Base-by-base conservation (phyloP, 2,888 invertebrate genomes). In the Metellina segmentata region DNA sequence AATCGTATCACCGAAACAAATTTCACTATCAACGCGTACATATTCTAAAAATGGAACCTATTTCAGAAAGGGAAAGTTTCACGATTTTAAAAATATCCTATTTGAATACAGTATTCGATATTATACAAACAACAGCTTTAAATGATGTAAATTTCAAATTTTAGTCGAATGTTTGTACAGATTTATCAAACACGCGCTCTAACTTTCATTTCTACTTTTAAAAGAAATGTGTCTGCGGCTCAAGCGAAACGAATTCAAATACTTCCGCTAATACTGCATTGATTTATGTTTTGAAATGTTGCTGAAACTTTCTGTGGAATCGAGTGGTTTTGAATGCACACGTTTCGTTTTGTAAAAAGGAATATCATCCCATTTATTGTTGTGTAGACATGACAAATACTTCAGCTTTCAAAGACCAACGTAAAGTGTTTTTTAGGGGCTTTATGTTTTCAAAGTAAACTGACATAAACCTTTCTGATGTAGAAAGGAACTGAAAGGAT, bases 351-450 rank as follows among this genome's bases (percentile, higher is more conserved):
- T 61, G 85, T 48, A 13, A 82, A 52, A 71, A 71, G 13, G 34
- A 79, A 79, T 20, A 16, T 34, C 49, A 53, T 53, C 74, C 16
- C 75, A 53, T 85, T 85, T 53, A 75, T 49, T 71, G 51, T 74
- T 75, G 85, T 53, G 75, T 75, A 53, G 85, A 85, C 85, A 85
- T 61, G 75, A 75, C 53, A 85, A 85, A 85, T 85, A 53, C n/a
- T 48, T 20, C 48, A 20, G 53, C 53, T 53, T 85, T 74, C 61
- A 85, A 52, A 85, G 20, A 75, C 53, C 51, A 52, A 34, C 85
- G 53, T 75, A 61, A 85, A 85, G 85, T 75, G 85, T 85, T 85
- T 75, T 82, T 82, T 70, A 51, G 85, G 51, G 20, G 34, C 53
- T 85, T 85, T 85, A 74, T 75, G 53, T 82, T 70, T 82, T 72